Evolutionary conservation across 1,140 invertebrate genomes (phyloP).

Genomic region (Caenorhabditis briggsae): DNA sequence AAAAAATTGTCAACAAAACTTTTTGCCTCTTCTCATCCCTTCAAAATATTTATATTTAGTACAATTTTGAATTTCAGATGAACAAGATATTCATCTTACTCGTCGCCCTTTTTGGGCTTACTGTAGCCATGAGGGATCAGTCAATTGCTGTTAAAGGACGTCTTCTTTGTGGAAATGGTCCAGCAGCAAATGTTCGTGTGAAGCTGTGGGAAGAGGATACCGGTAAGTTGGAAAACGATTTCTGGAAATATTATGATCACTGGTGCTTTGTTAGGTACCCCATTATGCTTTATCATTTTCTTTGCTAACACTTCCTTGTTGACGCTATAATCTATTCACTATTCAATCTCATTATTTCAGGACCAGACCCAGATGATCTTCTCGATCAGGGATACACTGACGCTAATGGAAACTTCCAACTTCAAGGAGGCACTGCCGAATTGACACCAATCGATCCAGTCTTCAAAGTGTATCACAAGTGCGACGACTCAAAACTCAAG

Average conservation of each 20-base stretch:
- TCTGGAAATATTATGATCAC: no score
- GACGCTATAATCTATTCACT: not conserved
- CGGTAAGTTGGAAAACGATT: not conserved
- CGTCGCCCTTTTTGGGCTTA: constrained; percentile 51
- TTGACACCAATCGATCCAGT: constrained; percentile 69
- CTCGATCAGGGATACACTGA: constrained; percentile 67
- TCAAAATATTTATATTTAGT: no score
- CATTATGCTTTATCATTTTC: not conserved
- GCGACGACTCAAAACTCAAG: constrained; percentile 61
- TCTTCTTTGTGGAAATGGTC: constrained; percentile 73
- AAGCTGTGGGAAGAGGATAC: constrained; percentile 75
- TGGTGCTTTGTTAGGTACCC: not conserved
- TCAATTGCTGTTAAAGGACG: constrained; percentile 69
- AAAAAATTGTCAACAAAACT: no score
- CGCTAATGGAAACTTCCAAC: constrained; percentile 63
- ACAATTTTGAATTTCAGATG: constrained; percentile 51
- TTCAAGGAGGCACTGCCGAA: constrained; percentile 65
- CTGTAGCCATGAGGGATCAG: constrained; percentile 60
- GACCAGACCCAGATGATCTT: constrained; percentile 68
- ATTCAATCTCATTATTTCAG: constrained; percentile 45
- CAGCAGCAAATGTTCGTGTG: constrained; percentile 73
- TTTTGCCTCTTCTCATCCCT: no score
- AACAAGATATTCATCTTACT: constrained; percentile 18
- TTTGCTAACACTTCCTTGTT: not conserved
- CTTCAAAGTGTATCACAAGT: constrained; percentile 69